Conservation (phyloP, 2,113 vertebrate genomes). For the Channa argus region DNA sequence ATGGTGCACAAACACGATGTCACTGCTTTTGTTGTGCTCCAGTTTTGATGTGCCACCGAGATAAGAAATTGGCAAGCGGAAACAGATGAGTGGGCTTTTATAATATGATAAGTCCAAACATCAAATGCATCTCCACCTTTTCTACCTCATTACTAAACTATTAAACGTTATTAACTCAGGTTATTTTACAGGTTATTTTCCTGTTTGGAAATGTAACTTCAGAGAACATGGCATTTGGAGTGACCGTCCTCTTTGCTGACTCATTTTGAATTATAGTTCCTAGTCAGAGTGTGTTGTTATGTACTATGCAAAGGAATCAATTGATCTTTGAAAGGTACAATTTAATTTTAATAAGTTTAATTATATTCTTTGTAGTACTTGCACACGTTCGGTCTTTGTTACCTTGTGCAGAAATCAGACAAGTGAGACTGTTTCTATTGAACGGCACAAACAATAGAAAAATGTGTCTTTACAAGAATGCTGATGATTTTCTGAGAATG, state of each 20-base stretch:
- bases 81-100: slow-evolving; percentile 40
- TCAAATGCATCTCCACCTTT: slow-evolving; percentile 20
- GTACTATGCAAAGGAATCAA: slow-evolving; percentile 11
- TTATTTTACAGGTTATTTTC: too few relatives aligned
- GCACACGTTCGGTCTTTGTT: neutral
- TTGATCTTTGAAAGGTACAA: slow-evolving; percentile 13
- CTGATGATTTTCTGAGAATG: neutral
- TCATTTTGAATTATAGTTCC: slow-evolving; percentile 16
- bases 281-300: neutral
- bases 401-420: neutral
- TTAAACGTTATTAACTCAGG: too few relatives aligned
- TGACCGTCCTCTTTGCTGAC: neutral
- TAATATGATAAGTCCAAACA: slow-evolving; percentile 37
- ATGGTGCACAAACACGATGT: slow-evolving; percentile 56
- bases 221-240: neutral
- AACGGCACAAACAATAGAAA: neutral
- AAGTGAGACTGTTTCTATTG: neutral
- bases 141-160: neutral
- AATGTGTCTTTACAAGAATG: too few relatives aligned
- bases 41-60: slow-evolving; percentile 55
- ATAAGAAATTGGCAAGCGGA: slow-evolving; percentile 57
- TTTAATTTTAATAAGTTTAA: slow-evolving; percentile 12
- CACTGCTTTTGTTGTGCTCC: slow-evolving; percentile 63
- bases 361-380: neutral
- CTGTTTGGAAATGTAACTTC: too few relatives aligned